Evolutionary conservation across 2,113 vertebrate genomes (phyloP).

Genomic region (Desmodus rotundus): DNA sequence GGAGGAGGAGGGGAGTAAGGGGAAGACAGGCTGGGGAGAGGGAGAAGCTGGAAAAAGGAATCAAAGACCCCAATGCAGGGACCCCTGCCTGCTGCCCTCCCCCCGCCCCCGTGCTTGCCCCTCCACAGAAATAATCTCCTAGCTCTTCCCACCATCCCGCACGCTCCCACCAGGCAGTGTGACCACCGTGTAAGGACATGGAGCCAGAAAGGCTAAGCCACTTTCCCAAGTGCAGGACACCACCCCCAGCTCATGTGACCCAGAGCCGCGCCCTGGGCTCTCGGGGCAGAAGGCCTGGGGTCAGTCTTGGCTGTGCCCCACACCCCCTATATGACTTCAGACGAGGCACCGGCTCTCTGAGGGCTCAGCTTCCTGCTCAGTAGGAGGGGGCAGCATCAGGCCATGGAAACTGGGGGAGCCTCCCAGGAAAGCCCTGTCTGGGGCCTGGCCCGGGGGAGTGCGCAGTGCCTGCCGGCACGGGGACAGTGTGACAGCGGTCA

Average conservation of each 20-base stretch:
- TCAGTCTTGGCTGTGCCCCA: neutral
- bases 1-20: neutral
- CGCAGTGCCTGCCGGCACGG: neutral
- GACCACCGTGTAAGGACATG: neutral
- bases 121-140: neutral
- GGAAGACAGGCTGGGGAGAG: too few species aligned
- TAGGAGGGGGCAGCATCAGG: neutral
- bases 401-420: neutral
- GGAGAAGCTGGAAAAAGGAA: neutral
- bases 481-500: neutral
- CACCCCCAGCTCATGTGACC: neutral
- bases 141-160: neutral
- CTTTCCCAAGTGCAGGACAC: neutral
- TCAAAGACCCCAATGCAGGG: neutral
- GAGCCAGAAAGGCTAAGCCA: neutral
- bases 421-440: neutral
- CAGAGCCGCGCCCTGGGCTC: neutral
- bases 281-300: neutral
- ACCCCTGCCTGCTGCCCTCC: neutral
- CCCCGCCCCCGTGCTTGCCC: too few species aligned
- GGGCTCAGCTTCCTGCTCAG: neutral
- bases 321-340: fast-evolving
- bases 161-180: neutral
- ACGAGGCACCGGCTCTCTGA: neutral
- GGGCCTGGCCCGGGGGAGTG: neutral